Evolutionary conservation across 2,113 vertebrate species (phyloP), one percentile per base, ranked within the genome.

Genomic region (Cavia aperea): DNA sequence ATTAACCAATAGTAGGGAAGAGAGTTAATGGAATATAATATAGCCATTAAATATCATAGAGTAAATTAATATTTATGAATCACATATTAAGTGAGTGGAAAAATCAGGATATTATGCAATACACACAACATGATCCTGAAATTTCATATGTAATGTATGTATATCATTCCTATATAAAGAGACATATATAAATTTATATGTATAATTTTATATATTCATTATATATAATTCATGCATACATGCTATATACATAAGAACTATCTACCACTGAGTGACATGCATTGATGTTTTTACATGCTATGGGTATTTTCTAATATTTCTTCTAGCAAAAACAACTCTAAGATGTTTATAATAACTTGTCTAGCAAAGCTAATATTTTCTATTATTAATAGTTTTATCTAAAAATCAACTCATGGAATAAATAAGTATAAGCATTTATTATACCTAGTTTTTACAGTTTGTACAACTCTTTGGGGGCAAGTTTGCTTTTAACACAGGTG

Each of bases 361-460:
- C 31, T 26, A 81, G 33, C 11, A 92, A 92, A 95, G 84, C 49
- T 54, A 91, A 81, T 65, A 84, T 36, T 92, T 92, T 90, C 60
- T 13, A 92, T 75, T 43, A 51, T 68, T n/a, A 92, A 24, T 46
- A 92, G 66, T 92, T 92, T 89, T 18, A 43, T 43, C 89, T 77
- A n/a, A 84, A 84, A 46, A 72, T 75, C 83, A 90, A 51, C 88
- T 83, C 68, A 72, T 19, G 23, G 23, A 81, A 70, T 72, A 39
- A 90, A 24, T 49, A 95, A 89, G 63, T 56, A 78, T 58, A 89
- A 72, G 70, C 49, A 29, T n/a, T 62, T 31, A 51, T 24, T 81
- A 77, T 31, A 95, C 78, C 51, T 75, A 68, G 43, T 39, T 91
- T 51, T 15, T 23, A 86, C 31, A 73, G 49, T 39, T 91, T 56